A percentile compares a stretch with the other conserved stretches of the same genome.
These are phyloP conservation scores for Peromyscus nudipes DNA, from an alignment of 2,797 vertebrate genomes.

Conservation along the genomic window DNA sequence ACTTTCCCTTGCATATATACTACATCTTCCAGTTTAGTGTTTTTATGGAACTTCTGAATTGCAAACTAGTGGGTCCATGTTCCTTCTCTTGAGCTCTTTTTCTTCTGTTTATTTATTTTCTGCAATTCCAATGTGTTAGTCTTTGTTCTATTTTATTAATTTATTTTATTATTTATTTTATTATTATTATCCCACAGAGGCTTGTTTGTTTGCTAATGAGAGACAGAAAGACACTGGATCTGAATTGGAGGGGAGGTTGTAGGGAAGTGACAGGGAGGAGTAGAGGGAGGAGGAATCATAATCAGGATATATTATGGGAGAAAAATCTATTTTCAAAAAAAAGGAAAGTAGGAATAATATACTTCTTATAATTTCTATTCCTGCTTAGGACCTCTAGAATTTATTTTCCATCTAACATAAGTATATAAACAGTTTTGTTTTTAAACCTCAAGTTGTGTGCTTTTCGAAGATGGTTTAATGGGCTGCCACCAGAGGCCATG, in stretches of 20 bases:
- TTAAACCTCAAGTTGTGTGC: too few species aligned
- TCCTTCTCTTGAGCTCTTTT: not conserved
- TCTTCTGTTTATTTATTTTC: not conserved
- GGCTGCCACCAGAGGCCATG: too few species aligned
- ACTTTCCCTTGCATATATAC: not conserved
- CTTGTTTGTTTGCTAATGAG: not conserved
- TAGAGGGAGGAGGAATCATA: not conserved
- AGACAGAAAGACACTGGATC: not conserved
- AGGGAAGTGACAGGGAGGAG: not conserved
- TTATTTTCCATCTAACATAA: not conserved
- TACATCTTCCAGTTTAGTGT: not conserved
- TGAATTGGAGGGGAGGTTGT: not conserved
- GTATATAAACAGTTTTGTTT: too few species aligned
- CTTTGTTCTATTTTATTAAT: not conserved
- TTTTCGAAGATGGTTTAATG: too few species aligned
- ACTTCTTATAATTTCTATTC: too few species aligned
- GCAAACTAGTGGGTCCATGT: not conserved
- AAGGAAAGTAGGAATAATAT: too few species aligned
- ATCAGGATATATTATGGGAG: not conserved
- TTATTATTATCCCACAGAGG: not conserved
- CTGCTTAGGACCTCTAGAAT: not conserved
- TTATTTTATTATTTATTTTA: not conserved
- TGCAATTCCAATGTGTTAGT: not conserved
- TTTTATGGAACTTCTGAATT: not conserved
- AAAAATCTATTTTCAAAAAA: not conserved